These are phyloP conservation scores for Australoheros facetus DNA, from an alignment of 2,797 vertebrate species.

Conservation along the genomic window DNA sequence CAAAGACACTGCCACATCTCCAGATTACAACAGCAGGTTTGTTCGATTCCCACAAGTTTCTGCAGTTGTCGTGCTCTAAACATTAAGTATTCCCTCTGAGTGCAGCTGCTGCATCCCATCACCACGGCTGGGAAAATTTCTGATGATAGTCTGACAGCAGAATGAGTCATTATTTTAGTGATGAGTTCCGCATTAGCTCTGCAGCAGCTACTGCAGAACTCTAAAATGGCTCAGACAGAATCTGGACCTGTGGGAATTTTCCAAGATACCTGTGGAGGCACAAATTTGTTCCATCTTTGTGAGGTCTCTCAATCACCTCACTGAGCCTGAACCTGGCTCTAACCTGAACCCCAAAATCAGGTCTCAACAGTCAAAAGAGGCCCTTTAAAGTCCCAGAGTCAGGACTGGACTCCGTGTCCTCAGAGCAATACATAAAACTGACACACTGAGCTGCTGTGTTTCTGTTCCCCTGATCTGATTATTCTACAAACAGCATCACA, in stretches of 20 bases:
- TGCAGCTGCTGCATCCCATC: not conserved
- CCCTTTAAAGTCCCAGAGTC: not conserved
- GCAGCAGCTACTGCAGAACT: not conserved
- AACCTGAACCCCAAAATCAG: not conserved
- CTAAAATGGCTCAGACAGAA: not conserved
- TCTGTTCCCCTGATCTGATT: not conserved
- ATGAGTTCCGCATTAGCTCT: constrained; percentile 2
- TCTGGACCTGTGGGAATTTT: not conserved
- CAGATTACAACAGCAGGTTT: not conserved
- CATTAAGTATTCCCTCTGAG: not conserved
- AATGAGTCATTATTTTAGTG: not conserved
- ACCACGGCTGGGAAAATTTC: not conserved
- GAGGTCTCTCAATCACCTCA: not conserved
- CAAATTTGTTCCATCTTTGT: not conserved
- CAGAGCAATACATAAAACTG: not conserved
- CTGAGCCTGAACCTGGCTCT: not conserved
- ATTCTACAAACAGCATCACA: constrained; percentile 8
- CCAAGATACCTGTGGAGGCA: not conserved
- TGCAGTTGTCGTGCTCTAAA: not conserved
- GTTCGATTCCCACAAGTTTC: not conserved
- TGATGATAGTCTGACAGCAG: not conserved
- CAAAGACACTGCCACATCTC: not conserved
- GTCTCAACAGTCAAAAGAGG: not conserved
- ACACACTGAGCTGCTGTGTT: not conserved
- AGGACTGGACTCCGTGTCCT: not conserved